phyloP scores from a whole-genome alignment of 2,888 invertebrate species.

The Pachliopta kotzebuea region DNA sequence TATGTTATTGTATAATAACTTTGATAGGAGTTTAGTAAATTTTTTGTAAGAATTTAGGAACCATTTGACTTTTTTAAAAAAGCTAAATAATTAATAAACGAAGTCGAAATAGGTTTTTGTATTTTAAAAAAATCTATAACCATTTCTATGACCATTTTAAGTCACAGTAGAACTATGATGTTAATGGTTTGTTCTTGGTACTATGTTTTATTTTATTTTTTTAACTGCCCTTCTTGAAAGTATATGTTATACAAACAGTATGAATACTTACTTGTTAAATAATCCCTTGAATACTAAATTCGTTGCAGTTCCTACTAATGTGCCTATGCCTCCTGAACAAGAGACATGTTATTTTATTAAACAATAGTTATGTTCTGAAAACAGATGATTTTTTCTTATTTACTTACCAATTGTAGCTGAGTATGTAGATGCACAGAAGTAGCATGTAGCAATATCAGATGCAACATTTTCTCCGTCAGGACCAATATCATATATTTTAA shows the following conservation, averaged over 20 bases:
- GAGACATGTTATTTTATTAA: constrained; percentile 7
- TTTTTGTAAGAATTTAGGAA: too few relatives aligned
- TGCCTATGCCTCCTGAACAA: constrained; percentile 83
- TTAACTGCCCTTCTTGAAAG: too few relatives aligned
- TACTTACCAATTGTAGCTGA: constrained; percentile 83
- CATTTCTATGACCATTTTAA: too few relatives aligned
- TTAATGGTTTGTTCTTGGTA: too few relatives aligned
- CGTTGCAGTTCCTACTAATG: constrained; percentile 86
- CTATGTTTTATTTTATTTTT: too few relatives aligned
- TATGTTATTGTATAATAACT: too few relatives aligned
- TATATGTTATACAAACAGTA: neutral
- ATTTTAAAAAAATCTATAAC: too few relatives aligned
- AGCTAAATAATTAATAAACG: too few relatives aligned
- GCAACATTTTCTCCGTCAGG: constrained; percentile 62
- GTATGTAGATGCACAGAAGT: constrained; percentile 87
- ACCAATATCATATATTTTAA: constrained; percentile 73
- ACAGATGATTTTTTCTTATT: neutral
- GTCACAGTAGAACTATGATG: too few relatives aligned
- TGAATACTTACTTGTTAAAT: constrained; percentile 44
- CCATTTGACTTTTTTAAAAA: too few relatives aligned
- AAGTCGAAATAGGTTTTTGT: too few relatives aligned
- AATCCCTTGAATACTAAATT: constrained; percentile 88
- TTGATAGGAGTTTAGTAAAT: too few relatives aligned
- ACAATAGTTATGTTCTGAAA: neutral
- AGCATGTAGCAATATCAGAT: constrained; percentile 86